Evolutionary conservation across 2,797 vertebrate species (phyloP).

Genomic region (Falco concolor): DNA sequence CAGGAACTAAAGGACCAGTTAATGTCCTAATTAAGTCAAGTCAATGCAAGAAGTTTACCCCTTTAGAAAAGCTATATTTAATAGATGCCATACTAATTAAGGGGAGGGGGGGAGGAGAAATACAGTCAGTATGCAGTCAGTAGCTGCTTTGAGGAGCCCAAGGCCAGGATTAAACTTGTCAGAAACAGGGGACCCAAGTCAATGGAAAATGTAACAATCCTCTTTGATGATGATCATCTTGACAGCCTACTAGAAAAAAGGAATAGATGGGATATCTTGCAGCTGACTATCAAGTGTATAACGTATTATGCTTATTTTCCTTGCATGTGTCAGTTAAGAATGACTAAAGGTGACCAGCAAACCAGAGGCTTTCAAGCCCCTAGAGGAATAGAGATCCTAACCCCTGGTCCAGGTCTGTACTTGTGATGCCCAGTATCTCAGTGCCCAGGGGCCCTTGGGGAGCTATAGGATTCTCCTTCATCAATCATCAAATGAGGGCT

Average conservation of each 20-base stretch:
- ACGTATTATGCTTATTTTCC: not conserved
- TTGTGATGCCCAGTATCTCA: not conserved
- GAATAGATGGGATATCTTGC: not conserved
- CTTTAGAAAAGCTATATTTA: not conserved
- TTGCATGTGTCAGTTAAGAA: not conserved
- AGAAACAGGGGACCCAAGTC: not conserved
- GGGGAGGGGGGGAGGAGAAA: not conserved
- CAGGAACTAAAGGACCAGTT: not conserved
- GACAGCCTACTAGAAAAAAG: not conserved
- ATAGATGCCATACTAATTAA: not conserved
- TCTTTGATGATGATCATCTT: not conserved
- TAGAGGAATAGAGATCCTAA: not conserved
- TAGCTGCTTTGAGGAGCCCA: not conserved
- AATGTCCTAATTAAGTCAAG: not conserved
- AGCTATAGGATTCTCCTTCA: not conserved
- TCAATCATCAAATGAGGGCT: not conserved
- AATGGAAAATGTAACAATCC: not conserved
- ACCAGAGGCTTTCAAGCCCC: not conserved
- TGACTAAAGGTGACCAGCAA: not conserved
- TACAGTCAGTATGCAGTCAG: not conserved
- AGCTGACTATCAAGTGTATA: not conserved
- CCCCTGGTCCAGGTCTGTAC: not conserved
- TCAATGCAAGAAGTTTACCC: not conserved
- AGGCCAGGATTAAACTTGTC: not conserved
- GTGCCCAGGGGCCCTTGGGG: not conserved